Percentiles rank a stretch among this genome's conserved stretches.
These are phyloP conservation scores for Cybosia mesomella DNA, from an alignment of 2,888 invertebrate genomes.

Conservation along the genomic window DNA sequence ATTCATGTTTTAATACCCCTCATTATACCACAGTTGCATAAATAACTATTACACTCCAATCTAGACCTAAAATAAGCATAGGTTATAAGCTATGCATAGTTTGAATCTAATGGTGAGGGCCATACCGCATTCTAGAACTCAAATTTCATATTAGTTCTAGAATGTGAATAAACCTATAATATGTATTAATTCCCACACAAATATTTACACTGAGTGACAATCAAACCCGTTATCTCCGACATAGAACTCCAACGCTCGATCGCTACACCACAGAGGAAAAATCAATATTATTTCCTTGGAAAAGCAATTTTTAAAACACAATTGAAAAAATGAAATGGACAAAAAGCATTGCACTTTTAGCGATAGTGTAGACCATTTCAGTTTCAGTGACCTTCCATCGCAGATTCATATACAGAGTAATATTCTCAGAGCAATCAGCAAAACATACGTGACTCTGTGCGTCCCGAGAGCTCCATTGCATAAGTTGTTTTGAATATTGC, in stretches of 20 bases:
- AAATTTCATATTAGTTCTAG: too few relatives aligned
- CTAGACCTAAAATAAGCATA: too few relatives aligned
- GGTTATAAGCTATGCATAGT: too few relatives aligned
- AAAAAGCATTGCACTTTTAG: constrained; percentile 27
- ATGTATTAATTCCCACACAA: too few relatives aligned
- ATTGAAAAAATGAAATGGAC: neutral
- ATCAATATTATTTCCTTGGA: neutral
- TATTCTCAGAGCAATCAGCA: constrained; percentile 79
- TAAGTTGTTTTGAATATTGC: constrained; percentile 80
- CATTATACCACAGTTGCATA: too few relatives aligned
- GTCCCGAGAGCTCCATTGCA: constrained; percentile 73
- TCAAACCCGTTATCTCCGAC: too few relatives aligned
- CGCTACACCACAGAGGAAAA: neutral
- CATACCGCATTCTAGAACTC: too few relatives aligned
- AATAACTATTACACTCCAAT: too few relatives aligned
- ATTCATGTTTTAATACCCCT: too few relatives aligned
- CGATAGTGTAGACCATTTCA: constrained; percentile 45
- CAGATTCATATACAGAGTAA: constrained; percentile 71
- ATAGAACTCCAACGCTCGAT: neutral
- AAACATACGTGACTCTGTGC: constrained; percentile 71
- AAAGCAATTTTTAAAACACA: neutral
- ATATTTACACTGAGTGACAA: too few relatives aligned
- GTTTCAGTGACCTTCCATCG: constrained; percentile 60
- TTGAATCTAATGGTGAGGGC: too few relatives aligned
- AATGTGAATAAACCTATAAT: too few relatives aligned